Evolutionary conservation across 2,113 vertebrate species (phyloP).

Genomic region (Grammomys surdaster): DNA sequence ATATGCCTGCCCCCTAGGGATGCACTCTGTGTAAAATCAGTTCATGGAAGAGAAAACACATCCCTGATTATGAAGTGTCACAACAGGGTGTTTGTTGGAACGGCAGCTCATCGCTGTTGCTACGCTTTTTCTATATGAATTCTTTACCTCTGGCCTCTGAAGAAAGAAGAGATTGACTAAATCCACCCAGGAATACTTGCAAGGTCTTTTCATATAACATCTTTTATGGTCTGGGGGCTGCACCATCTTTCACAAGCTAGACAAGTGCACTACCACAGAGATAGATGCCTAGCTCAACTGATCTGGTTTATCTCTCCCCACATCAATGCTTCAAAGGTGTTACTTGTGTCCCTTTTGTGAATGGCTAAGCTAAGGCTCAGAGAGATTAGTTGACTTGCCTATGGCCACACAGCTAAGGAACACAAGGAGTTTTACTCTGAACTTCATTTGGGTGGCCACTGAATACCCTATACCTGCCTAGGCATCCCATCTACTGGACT

Average conservation of each 20-base stretch:
- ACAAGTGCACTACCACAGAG: not conserved
- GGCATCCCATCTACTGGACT: not conserved
- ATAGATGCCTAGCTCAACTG: not conserved
- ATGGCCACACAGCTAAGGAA: not conserved
- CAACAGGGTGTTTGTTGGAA: not conserved
- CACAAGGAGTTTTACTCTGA: not conserved
- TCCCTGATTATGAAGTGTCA: not conserved
- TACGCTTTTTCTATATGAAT: not conserved
- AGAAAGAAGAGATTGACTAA: not conserved
- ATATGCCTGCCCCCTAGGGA: not conserved
- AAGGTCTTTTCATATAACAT: not conserved
- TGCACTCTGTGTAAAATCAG: not conserved
- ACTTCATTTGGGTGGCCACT: not conserved
- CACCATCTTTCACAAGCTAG: too few species aligned
- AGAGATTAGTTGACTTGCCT: not conserved
- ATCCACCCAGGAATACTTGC: not conserved
- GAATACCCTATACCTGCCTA: not conserved
- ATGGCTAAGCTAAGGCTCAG: conserved; percentile 5
- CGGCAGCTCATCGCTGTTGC: not conserved
- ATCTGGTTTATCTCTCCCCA: not conserved
- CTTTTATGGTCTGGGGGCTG: not conserved
- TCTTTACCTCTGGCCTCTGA: conserved; percentile 21
- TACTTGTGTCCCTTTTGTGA: not conserved
- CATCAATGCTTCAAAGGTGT: not conserved
- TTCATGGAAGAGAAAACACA: not conserved